These are phyloP conservation scores for cat (Felis catus) DNA, from an alignment of 2,113 vertebrate species.

Conservation along the genomic window DNA sequence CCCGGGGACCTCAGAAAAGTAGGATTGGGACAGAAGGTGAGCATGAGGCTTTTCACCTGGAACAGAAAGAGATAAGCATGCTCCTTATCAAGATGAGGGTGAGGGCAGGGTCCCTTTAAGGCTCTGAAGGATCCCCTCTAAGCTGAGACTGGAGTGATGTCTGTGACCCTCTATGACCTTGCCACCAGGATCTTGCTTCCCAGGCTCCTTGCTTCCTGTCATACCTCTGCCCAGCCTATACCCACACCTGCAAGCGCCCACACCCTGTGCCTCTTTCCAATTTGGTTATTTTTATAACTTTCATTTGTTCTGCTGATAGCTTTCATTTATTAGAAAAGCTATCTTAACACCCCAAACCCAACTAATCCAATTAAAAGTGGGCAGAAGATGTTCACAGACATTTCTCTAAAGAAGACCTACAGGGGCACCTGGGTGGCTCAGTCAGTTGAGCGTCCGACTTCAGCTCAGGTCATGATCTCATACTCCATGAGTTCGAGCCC, in stretches of 20 bases:
- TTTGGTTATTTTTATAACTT: not conserved
- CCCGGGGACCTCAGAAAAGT: not conserved
- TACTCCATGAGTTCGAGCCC: rapidly evolving
- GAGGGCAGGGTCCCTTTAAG: not conserved
- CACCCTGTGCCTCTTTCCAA: not conserved
- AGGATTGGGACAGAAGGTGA: not conserved
- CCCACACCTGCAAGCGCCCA: no score
- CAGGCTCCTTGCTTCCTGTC: no score
- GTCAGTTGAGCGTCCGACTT: no score
- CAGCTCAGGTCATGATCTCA: no score
- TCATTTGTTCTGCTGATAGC: not conserved
- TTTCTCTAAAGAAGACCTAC: not conserved
- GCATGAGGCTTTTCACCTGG: not conserved
- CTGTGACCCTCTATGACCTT: not conserved
- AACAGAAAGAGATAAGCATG: not conserved
- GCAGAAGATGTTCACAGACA: not conserved
- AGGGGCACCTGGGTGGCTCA: no score
- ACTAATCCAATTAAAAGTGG: not conserved
- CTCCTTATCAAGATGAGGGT: not conserved
- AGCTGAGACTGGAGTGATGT: not conserved
- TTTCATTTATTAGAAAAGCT: not conserved
- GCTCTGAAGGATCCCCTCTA: rapidly evolving
- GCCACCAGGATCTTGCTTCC: not conserved
- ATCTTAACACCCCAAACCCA: not conserved
- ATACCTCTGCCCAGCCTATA: not conserved